Percentiles rank a stretch among this genome's conserved stretches.
Evolutionary conservation across 2,797 vertebrate species (phyloP).

Genomic region (Threskiornis aethiopicus): DNA sequence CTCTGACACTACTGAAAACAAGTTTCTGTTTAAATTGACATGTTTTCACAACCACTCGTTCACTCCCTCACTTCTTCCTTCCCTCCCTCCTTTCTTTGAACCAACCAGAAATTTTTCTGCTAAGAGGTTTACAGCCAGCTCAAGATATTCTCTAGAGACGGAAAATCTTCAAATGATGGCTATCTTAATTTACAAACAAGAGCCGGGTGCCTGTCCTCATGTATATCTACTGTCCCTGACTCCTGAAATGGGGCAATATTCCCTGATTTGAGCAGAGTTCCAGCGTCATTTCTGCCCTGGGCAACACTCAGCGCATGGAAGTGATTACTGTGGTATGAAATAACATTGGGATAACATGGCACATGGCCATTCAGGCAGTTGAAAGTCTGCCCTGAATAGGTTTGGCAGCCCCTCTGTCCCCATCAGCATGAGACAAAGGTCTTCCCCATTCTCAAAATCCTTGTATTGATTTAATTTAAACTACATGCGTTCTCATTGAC

Average conservation of each 20-base stretch:
- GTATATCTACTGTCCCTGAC: not conserved
- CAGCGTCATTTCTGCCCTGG: not conserved
- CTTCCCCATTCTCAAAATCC: not conserved
- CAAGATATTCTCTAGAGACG: not conserved
- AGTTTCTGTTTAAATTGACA: conserved; percentile 19
- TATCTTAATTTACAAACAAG: not conserved
- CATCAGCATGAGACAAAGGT: not conserved
- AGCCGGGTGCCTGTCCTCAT: not conserved
- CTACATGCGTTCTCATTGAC: not conserved
- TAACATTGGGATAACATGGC: not conserved
- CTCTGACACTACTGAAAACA: conserved; percentile 10
- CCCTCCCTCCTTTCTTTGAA: not conserved
- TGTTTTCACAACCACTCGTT: conserved; percentile 43
- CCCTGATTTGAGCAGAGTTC: not conserved
- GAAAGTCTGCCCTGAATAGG: not conserved
- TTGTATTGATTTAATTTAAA: not conserved
- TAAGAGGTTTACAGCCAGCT: not conserved
- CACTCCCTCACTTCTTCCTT: not conserved
- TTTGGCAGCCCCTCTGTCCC: not conserved
- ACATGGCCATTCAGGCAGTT: not conserved
- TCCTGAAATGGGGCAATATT: not conserved
- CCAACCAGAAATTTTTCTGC: not conserved
- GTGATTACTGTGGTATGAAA: not conserved
- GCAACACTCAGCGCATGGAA: not conserved
- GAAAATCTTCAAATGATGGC: not conserved